Percentiles rank a stretch among this genome's conserved stretches.
Conservation (phyloP, 1,140 invertebrate genomes). For the Drosophila ohnishii region DNA sequence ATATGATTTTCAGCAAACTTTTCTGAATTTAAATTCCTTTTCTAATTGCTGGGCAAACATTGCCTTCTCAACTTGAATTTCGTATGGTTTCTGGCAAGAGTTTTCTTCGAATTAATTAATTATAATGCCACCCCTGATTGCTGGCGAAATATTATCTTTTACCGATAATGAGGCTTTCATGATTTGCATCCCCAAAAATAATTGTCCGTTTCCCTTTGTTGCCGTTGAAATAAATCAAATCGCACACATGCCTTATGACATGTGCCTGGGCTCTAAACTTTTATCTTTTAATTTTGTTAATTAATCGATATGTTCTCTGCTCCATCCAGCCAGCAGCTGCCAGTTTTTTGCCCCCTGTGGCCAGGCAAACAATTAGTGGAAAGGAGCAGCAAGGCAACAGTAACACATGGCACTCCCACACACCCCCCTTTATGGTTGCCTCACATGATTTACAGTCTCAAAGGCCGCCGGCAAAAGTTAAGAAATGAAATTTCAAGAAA, state of each 20-base stretch:
- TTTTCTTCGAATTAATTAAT: constrained; percentile 30
- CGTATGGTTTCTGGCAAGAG: not conserved
- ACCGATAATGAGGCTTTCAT: constrained; percentile 24
- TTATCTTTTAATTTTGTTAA: constrained; percentile 77
- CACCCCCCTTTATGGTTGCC: constrained; percentile 12
- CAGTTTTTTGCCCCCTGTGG: constrained; percentile 31
- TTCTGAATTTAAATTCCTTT: not conserved
- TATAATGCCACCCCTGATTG: constrained; percentile 6
- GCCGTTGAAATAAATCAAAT: constrained; percentile 61
- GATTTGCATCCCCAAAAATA: constrained; percentile 33
- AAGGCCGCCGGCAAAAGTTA: constrained; percentile 74
- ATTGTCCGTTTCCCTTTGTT: constrained; percentile 26
- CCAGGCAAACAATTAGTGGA: constrained; percentile 74
- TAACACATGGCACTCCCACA: constrained; percentile 49
- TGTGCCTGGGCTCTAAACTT: constrained; percentile 46
- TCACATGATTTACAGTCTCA: constrained; percentile 74
- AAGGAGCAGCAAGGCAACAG: constrained; percentile 51
- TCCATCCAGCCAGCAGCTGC: constrained; percentile 2
- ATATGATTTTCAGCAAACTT: not conserved
- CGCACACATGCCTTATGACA: not conserved
- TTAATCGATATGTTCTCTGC: constrained; percentile 66
- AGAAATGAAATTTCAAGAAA: constrained; percentile 81
- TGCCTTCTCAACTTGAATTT: not conserved
- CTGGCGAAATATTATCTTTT: constrained; percentile 6
- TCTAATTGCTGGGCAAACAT: not conserved